Evolutionary conservation across 92 coral and sea anemone species (phyloP), one percentile per base, ranked within the genome.

Genomic region (Epizoanthus ramosus): DNA sequence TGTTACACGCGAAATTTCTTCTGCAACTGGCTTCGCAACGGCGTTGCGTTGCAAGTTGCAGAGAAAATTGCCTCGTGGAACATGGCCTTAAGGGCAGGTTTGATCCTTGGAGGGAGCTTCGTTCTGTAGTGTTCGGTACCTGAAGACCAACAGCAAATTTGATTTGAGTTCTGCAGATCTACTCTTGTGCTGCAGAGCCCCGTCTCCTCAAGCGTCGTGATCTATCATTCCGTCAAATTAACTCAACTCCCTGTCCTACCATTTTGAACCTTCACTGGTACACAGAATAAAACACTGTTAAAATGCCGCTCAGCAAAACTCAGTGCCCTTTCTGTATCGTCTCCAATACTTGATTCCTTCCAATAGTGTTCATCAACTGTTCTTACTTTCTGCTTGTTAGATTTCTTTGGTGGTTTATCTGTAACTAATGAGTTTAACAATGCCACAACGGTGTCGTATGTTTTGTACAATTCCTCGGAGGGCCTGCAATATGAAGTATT

Each of bases 401-500:
- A 67, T 74, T 80, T 84, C 37, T 45, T 81, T 57, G 66, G 79
- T 3, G 79, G 74, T 67, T 74, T 74, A 28, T 87, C 88, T 72
- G 83, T 64, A 22, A 90, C n/a, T 22, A 84, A 85, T 57, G 93
- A 89, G 33, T 84, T 87, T 16, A 91, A 75, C 43, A 52, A 81
- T 92, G 92, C 88, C 43, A 83, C 91, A 3, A 87, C 79, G 2
- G 88, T n/a, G 83, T 88, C 91, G 68, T 91, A 88, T 5, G 57
- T 50, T 83, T 73, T 68, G 88, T 85, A 88, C n/a, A 93, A 84
- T 21, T 88, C 94, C 71, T 63, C 89, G 18, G 94, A 92, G 50
- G 87, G 84, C 87, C 97, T 93, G 83, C 35, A 76, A 74, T 10
- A 58, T 43, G 50, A 43, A 43, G 50, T 43, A 7, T 43, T 4